Conservation (phyloP, 2,797 vertebrate species). For the Melanogrammus aeglefinus region DNA sequence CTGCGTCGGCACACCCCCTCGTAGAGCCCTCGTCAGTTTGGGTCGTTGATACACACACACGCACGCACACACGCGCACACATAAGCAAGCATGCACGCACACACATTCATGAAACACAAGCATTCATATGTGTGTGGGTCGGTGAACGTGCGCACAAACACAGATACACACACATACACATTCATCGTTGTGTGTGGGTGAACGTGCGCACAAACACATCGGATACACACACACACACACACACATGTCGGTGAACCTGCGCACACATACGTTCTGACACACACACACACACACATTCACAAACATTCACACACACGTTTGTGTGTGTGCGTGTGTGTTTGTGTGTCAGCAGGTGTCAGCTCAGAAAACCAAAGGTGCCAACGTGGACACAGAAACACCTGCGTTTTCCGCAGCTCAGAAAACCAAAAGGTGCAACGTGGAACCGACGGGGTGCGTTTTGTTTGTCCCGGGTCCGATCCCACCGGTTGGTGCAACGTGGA, state of each 20-base stretch:
- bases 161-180: no score
- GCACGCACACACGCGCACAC: no score
- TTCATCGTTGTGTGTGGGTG: background rate
- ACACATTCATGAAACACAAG: no score
- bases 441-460: constrained; percentile 12
- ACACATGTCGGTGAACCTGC: no score
- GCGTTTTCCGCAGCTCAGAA: background rate
- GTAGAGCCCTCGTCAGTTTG: constrained; percentile 26
- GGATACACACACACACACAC: no score
- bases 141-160: no score
- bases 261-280: no score
- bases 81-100: no score
- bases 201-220: no score
- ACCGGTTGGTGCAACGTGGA: constrained; percentile 22
- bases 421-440: constrained; percentile 15
- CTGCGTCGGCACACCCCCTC: constrained; percentile 53
- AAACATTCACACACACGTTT: background rate
- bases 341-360: background rate
- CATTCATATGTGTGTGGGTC: no score
- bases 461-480: constrained; percentile 21
- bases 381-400: constrained; percentile 8
- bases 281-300: no score
- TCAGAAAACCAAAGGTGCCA: constrained; percentile 5
- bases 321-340: background rate
- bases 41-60: background rate